Conservation (phyloP, 2,888 invertebrate species). For the Drosophila cyrtoloma region DNA sequence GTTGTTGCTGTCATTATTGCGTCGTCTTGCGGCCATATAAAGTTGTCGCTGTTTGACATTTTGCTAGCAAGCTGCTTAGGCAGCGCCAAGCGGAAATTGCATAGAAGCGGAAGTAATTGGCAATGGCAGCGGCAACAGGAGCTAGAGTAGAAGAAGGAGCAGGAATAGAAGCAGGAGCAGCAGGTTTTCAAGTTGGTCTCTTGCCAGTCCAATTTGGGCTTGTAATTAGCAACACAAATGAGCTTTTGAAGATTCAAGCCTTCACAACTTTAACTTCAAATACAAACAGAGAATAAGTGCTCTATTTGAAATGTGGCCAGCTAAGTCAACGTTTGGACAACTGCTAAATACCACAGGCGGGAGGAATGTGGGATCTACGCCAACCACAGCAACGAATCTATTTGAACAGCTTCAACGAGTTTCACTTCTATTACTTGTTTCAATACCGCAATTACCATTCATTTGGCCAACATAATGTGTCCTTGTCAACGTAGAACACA, state of each 20-base stretch:
- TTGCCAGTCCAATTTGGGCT: slow-evolving; percentile 61
- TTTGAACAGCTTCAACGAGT: slow-evolving; percentile 51
- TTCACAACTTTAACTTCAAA: slow-evolving; percentile 45
- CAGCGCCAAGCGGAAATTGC: slow-evolving; percentile 74
- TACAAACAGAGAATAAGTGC: slow-evolving; percentile 29
- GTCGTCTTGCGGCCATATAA: slow-evolving; percentile 63
- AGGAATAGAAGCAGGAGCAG: neutral
- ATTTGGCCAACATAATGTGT: slow-evolving; percentile 79
- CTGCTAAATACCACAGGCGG: neutral
- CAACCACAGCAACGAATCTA: slow-evolving; percentile 37
- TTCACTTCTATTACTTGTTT: slow-evolving; percentile 81
- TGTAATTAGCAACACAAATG: slow-evolving; percentile 74
- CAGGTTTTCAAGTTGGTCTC: slow-evolving; percentile 14
- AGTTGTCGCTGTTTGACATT: slow-evolving; percentile 71
- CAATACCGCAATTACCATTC: slow-evolving; percentile 79
- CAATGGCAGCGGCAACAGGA: slow-evolving; percentile 42
- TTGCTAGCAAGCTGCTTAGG: slow-evolving; percentile 74
- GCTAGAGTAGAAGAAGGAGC: neutral
- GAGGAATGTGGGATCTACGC: neutral
- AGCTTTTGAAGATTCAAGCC: slow-evolving; percentile 39
- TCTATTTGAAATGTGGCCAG: slow-evolving; percentile 52
- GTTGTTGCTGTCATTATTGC: slow-evolving; percentile 55
- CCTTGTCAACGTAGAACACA: slow-evolving; percentile 64
- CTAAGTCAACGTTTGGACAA: slow-evolving; percentile 24
- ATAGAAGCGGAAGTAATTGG: slow-evolving; percentile 77